Evolutionary conservation across 2,888 invertebrate species (phyloP).

Genomic region (Epistrophella euchroma): DNA sequence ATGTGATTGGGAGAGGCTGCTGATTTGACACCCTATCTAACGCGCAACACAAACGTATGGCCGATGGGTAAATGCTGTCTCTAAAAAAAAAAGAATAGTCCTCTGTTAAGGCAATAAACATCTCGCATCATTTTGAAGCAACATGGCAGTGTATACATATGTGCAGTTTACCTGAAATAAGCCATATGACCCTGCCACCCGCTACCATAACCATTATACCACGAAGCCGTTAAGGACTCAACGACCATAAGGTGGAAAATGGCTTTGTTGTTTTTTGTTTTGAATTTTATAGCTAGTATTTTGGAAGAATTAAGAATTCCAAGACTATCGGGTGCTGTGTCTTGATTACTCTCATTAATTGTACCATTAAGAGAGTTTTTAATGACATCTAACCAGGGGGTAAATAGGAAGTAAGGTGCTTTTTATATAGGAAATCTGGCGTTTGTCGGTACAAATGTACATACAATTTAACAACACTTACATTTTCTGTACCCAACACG

Average conservation of each 20-base stretch:
- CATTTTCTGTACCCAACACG: too few relatives aligned
- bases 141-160: not conserved
- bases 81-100: slow-evolving; percentile 6
- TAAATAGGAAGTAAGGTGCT: not conserved
- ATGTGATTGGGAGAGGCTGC: not conserved
- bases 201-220: slow-evolving; percentile 7
- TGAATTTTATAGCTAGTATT: slow-evolving; percentile 59
- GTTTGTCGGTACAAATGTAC: too few relatives aligned
- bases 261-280: slow-evolving; percentile 54
- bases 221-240: slow-evolving; percentile 8
- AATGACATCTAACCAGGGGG: slow-evolving; percentile 44
- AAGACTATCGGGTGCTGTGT: slow-evolving; percentile 52
- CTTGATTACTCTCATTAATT: slow-evolving; percentile 73
- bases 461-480: too few relatives aligned
- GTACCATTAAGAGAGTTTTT: slow-evolving; percentile 59
- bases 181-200: not conserved
- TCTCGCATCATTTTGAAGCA: slow-evolving; percentile 53
- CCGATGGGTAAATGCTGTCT: not conserved
- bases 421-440: not conserved
- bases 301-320: slow-evolving; percentile 47
- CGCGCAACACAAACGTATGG: slow-evolving; percentile 27
- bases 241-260: slow-evolving; percentile 39
- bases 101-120: slow-evolving; percentile 62
- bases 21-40: slow-evolving; percentile 41
- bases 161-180: slow-evolving; percentile 59